Evolutionary conservation across 2,113 vertebrate genomes (phyloP).

Genomic region (Leuciscus idus): DNA sequence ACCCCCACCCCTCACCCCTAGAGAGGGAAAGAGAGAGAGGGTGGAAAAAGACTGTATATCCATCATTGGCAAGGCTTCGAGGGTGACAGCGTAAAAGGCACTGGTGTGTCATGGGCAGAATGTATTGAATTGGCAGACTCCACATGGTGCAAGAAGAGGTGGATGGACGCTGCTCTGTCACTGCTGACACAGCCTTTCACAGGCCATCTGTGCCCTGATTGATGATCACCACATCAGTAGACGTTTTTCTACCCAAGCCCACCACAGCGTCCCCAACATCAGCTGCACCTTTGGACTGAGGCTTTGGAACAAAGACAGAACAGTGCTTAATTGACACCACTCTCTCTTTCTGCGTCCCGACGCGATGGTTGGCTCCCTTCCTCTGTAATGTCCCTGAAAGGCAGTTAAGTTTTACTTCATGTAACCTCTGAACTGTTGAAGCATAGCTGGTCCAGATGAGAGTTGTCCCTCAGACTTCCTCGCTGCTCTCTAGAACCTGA

Average conservation of each 20-base stretch:
- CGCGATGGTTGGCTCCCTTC: conserved; percentile 16
- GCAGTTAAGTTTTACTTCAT: conserved; percentile 73
- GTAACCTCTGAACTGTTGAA: conserved; percentile 70
- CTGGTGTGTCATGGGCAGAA: conserved; percentile 64
- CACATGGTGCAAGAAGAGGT: conserved; percentile 62
- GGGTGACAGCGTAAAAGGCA: conserved; percentile 66
- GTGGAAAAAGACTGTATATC: conserved; percentile 68
- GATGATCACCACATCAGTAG: conserved; percentile 63
- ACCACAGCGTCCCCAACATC: conserved; percentile 37
- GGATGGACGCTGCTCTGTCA: conserved; percentile 66
- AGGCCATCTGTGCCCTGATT: conserved; percentile 79
- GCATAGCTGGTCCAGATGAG: conserved; percentile 61
- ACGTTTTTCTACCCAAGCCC: conserved; percentile 25
- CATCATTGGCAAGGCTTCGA: conserved; percentile 71
- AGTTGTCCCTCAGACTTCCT: neutral
- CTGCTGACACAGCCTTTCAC: conserved; percentile 71
- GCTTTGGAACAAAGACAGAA: conserved; percentile 4
- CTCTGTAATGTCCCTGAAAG: conserved; percentile 68
- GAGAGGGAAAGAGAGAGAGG: conserved; percentile 49
- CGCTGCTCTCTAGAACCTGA: conserved; percentile 52
- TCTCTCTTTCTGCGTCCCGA: conserved; percentile 19
- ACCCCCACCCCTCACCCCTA: conserved; percentile 44
- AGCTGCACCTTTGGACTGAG: conserved; percentile 40
- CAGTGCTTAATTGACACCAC: conserved; percentile 33
- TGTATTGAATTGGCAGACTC: conserved; percentile 64